These are phyloP conservation scores for Brachirus orientalis DNA, from an alignment of 2,113 vertebrate genomes.

Conservation along the genomic window DNA sequence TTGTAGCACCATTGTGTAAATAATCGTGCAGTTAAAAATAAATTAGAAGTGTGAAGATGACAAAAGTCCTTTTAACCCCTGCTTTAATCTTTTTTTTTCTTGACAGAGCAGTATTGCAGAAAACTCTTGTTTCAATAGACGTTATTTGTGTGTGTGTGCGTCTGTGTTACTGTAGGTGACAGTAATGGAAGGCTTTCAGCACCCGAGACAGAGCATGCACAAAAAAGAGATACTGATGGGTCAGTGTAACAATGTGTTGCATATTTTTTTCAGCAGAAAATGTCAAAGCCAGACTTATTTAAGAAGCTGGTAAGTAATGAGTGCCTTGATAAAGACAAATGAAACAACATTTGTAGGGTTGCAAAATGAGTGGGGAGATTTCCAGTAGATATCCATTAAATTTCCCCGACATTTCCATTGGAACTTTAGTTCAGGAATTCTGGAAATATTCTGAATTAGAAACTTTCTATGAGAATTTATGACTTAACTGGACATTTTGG, in stretches of 20 bases:
- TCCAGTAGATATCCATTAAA: too few relatives aligned
- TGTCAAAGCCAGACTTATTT: constrained; percentile 13
- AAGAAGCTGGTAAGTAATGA: background rate
- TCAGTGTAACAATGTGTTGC: background rate
- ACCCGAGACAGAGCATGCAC: constrained; percentile 54
- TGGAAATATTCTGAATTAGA: too few relatives aligned
- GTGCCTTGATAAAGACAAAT: background rate
- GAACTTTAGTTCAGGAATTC: too few relatives aligned
- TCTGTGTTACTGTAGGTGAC: background rate
- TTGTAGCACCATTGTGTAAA: constrained; percentile 17
- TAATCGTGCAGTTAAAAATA: constrained; percentile 22
- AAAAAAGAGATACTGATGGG: too few relatives aligned
- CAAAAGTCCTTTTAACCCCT: background rate
- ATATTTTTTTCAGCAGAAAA: too few relatives aligned
- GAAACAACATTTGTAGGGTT: background rate
- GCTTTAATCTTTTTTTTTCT: background rate
- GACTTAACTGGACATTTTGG: too few relatives aligned
- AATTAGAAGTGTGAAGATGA: background rate
- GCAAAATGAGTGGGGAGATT: background rate
- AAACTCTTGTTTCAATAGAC: constrained; percentile 4
- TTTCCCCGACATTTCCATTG: too few relatives aligned
- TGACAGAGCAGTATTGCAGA: constrained; percentile 9
- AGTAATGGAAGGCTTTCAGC: constrained; percentile 50
- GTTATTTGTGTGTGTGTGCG: too few relatives aligned
- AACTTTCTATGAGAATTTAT: too few relatives aligned